Evolutionary conservation across 2,113 vertebrate species (phyloP).

Genomic region (Spea bombifrons): DNA sequence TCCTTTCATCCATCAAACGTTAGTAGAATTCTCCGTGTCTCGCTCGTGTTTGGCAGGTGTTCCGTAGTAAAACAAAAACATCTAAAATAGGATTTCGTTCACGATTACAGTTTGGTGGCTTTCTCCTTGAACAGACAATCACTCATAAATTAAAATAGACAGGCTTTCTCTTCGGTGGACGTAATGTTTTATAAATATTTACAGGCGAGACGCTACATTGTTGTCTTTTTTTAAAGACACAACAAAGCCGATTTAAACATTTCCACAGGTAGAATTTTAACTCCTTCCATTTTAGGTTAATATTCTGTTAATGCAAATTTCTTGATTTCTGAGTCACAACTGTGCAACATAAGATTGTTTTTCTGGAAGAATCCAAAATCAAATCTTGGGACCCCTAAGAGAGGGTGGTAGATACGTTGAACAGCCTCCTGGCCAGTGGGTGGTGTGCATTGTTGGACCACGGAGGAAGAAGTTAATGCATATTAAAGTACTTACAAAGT

Average conservation of each 20-base stretch:
- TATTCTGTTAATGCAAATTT: no score
- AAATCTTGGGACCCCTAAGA: no score
- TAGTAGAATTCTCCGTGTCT: constrained; percentile 5
- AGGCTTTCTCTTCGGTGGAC: neutral
- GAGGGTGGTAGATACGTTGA: no score
- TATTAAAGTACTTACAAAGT: no score
- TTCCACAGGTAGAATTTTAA: no score
- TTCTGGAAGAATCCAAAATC: no score
- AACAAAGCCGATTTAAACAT: neutral
- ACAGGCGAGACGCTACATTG: neutral
- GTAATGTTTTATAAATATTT: neutral
- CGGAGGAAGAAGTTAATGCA: no score
- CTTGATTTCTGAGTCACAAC: no score
- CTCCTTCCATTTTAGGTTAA: no score
- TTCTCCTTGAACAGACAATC: neutral
- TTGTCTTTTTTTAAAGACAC: neutral
- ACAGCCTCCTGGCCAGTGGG: no score
- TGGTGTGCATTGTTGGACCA: no score
- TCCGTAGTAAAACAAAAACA: constrained; percentile 17
- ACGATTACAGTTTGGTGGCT: neutral
- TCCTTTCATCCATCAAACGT: constrained; percentile 38
- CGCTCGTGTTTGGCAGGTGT: constrained; percentile 21
- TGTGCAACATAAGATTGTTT: no score
- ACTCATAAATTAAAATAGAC: neutral
- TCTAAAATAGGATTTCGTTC: constrained; percentile 7